Percentiles rank a stretch among this genome's conserved stretches.
Evolutionary conservation across 2,797 vertebrate species (phyloP).

Genomic region (Cryptoblepharus egeriae): DNA sequence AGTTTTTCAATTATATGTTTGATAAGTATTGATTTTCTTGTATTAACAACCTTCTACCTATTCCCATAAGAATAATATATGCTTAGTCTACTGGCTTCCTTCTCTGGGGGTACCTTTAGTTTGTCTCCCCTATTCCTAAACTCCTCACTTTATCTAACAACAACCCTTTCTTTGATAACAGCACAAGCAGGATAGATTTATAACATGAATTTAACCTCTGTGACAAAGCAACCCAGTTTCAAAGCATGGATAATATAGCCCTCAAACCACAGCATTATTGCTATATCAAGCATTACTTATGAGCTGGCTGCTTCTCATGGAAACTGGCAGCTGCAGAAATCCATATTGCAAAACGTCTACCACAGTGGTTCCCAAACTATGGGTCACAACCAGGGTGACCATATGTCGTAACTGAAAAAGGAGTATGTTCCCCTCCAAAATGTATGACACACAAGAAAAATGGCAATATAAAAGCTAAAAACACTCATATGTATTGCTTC

Average conservation of each 20-base stretch:
- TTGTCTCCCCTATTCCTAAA: too few species aligned
- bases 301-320: background rate
- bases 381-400: too few species aligned
- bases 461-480: too few species aligned
- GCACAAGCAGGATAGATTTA: background rate
- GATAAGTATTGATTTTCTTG: background rate
- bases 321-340: background rate
- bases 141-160: background rate
- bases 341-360: background rate
- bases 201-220: background rate
- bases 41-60: background rate
- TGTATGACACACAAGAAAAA: too few species aligned
- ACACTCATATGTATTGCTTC: too few species aligned
- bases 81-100: background rate
- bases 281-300: background rate
- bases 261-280: constrained; percentile 8
- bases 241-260: background rate
- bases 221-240: too few species aligned
- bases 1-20: background rate
- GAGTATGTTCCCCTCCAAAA: too few species aligned
- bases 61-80: background rate
- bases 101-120: background rate
- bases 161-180: background rate
- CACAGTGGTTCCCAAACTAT: background rate
- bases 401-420: too few species aligned